These are phyloP conservation scores for Eutolmus rufibarbis DNA, from an alignment of 2,888 invertebrate genomes.

Conservation along the genomic window DNA sequence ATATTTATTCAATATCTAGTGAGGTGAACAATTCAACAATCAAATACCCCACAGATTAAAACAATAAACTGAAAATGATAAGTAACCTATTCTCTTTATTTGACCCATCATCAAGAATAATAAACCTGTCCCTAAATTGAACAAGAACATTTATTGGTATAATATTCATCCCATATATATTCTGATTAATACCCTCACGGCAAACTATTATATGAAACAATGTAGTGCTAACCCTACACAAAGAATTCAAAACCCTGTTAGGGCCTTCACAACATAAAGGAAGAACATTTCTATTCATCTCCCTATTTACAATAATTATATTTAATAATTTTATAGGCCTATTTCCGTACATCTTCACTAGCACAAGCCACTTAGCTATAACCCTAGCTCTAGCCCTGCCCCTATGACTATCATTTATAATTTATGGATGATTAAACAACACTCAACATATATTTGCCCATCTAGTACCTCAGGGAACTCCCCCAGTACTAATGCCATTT, in stretches of 20 bases:
- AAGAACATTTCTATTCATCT: slow-evolving; percentile 67
- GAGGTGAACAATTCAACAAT: background rate
- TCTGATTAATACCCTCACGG: slow-evolving; percentile 67
- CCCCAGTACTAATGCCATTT: slow-evolving; percentile 71
- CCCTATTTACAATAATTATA: slow-evolving; percentile 68
- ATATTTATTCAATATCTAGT: too few species aligned
- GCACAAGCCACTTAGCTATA: slow-evolving; percentile 70
- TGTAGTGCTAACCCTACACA: slow-evolving; percentile 63
- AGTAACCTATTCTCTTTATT: slow-evolving; percentile 73
- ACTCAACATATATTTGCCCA: slow-evolving; percentile 72
- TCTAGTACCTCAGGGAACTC: slow-evolving; percentile 74
- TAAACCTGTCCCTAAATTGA: slow-evolving; percentile 69
- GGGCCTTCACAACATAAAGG: slow-evolving; percentile 63
- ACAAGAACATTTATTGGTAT: slow-evolving; percentile 66
- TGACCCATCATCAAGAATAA: slow-evolving; percentile 68
- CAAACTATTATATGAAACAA: slow-evolving; percentile 64
- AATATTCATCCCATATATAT: slow-evolving; percentile 65
- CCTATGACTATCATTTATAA: slow-evolving; percentile 72
- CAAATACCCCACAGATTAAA: background rate
- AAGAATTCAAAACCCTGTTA: slow-evolving; percentile 69
- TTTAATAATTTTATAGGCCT: slow-evolving; percentile 75
- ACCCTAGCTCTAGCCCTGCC: slow-evolving; percentile 69
- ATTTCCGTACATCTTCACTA: slow-evolving; percentile 76
- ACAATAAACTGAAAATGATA: slow-evolving; percentile 70
- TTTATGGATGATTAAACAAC: slow-evolving; percentile 71